phyloP scores from a whole-genome alignment of 2,888 invertebrate genomes.

The Coelogynopora nodosa region DNA sequence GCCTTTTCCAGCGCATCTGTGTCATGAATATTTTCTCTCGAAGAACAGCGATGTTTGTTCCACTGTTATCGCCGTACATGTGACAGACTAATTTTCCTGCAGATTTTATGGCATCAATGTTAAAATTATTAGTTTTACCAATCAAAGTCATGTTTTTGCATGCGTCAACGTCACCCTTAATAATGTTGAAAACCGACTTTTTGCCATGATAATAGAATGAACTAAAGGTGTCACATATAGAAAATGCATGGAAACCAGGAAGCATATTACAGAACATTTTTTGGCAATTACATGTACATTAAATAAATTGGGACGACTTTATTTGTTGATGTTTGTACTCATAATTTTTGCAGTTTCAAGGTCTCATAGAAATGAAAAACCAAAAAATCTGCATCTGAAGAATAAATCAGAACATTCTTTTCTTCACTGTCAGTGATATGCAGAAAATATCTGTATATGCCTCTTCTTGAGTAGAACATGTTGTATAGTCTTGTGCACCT shows the following conservation, averaged over 20 bases:
- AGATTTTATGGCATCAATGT: not conserved
- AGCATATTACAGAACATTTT: not conserved
- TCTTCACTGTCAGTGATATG: conserved; percentile 27
- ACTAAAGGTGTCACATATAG: not conserved
- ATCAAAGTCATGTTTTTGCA: not conserved
- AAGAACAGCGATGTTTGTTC: not conserved
- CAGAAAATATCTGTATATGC: not conserved
- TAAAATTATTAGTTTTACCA: not conserved
- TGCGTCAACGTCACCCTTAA: not conserved
- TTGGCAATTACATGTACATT: not conserved
- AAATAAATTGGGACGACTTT: not conserved
- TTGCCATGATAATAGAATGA: not conserved
- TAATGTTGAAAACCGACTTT: not conserved
- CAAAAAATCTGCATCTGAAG: not conserved
- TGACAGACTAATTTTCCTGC: not conserved
- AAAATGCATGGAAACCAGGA: not conserved
- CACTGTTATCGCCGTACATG: not conserved
- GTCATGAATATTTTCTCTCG: not conserved
- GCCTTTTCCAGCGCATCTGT: not conserved
- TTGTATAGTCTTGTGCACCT: not conserved
- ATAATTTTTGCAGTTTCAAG: not conserved
- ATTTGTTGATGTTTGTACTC: not conserved
- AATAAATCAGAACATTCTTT: conserved; percentile 24
- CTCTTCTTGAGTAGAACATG: not conserved
- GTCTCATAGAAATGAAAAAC: not conserved